These are phyloP conservation scores for Valencia hispanica DNA, from an alignment of 2,797 vertebrate genomes.

Conservation along the genomic window DNA sequence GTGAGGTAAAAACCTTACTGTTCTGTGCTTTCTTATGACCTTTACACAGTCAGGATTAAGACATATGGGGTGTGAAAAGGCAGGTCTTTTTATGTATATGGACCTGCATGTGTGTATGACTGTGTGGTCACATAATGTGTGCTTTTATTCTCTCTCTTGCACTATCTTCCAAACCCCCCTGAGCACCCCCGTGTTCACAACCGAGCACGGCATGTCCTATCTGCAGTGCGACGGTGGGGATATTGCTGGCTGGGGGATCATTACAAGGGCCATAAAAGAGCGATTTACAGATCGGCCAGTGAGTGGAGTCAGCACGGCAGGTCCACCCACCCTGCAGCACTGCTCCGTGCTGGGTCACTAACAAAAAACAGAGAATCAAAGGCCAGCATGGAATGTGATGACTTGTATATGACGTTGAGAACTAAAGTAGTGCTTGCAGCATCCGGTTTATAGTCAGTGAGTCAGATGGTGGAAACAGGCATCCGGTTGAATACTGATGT, in stretches of 20 bases:
- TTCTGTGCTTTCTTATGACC: slow-evolving; percentile 60
- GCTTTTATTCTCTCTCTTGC: slow-evolving; percentile 49
- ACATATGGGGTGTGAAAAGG: slow-evolving; percentile 72
- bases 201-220: slow-evolving; percentile 70
- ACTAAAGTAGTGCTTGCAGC: slow-evolving; percentile 37
- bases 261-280: slow-evolving; percentile 84
- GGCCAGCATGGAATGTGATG: slow-evolving; percentile 51
- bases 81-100: slow-evolving; percentile 65
- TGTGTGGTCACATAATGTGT: slow-evolving; percentile 44
- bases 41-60: slow-evolving; percentile 69
- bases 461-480: slow-evolving; percentile 17
- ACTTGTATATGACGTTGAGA: slow-evolving; percentile 65
- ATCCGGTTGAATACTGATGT: slow-evolving; percentile 10
- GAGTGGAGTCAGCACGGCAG: slow-evolving; percentile 75
- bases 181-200: slow-evolving; percentile 53
- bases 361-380: slow-evolving; percentile 57
- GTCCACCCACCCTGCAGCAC: slow-evolving; percentile 47
- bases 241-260: slow-evolving; percentile 78
- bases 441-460: slow-evolving; percentile 43
- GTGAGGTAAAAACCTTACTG: slow-evolving; percentile 48
- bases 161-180: slow-evolving; percentile 50
- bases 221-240: slow-evolving; percentile 83
- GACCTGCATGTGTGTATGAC: slow-evolving; percentile 19
- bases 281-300: slow-evolving; percentile 78
- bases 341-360: slow-evolving; percentile 63